Base-by-base conservation (phyloP, 2,888 invertebrate species). In the Yponomeuta malinellus region DNA sequence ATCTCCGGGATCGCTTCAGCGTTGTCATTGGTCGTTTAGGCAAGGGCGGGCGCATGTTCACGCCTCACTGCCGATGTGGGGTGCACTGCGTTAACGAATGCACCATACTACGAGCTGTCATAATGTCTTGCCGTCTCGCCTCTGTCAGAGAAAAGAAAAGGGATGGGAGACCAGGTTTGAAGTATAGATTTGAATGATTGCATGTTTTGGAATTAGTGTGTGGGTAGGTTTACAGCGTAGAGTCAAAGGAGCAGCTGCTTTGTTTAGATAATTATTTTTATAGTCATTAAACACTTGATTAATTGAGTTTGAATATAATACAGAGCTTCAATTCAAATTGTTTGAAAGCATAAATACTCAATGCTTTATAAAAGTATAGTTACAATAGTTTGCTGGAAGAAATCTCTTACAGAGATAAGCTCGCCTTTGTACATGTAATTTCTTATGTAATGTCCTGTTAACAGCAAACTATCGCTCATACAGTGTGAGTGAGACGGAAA, bases 1-100 rank as follows among this genome's bases (percentile, higher is more conserved):
- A 70, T 70, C 70, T 70, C 33, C 23, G 68, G 70, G 63, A 63
- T n/a, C 74, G 75, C 75, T 74, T 75, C 52, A 59, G 59, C 48
- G 6, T 29, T 52, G 59, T 33, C 59, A 83, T 83, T 84, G 84
- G 86, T 76, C 73, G 73, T 65, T 37, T 15, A 31, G 43, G 63
- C 10, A 29, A 70, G 70, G 70, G 70, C 63, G 70, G 70, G 37
- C 63, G 29, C n/a, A 15, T 10, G 69, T 33, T 68, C 37, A 68
- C 68, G 68, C 68, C 68, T 68, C 52, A 59, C 33, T 68, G 48
- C 68, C 65, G 65, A 65, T 29, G 65, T 29, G 33, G 29, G 65
- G 31, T 65, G 65, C 10, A 65, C 10, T 31, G 4, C 52, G 29
- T 23, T 65, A 65, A 65, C 65, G 33, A 65, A 65, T 65, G 65